Base-by-base conservation (phyloP, 2,888 invertebrate genomes). In the Callosobruchus maculatus region DNA sequence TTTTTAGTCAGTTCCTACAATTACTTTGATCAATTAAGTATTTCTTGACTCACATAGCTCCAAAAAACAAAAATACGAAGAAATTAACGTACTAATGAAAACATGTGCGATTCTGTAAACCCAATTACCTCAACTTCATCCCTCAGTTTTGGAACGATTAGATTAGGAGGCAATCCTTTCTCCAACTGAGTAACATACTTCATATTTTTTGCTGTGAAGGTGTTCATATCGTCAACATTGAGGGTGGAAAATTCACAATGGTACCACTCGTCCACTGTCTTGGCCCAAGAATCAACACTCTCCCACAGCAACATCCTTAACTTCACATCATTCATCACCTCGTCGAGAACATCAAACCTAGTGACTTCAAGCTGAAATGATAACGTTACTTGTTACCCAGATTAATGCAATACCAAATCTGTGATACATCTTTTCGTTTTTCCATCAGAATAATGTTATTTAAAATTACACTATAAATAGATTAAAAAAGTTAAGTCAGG, bases 241-340 rank as follows among this genome's bases (percentile, higher is more conserved):
- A 97, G 85, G 0, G 89, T 88, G 73, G 89, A 87, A 82, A 94
- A 93, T 0, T 91, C 90, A 2, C 84, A 88, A 72, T 89, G 80
- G 72, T 90, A 91, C 95, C 95, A 96, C 69, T 90, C 89, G 1
- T 89, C 85, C 13, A 92, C 88, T 2, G 91, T 86, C 3, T 90
- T 89, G 20, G 91, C 91, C 96, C 96, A 97, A 72, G 92, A 90
- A 74, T 91, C 92, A 0, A 94, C 89, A 67, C 93, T 92, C 71
- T 93, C 93, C 95, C 96, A 96, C 0, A 97, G 88, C 72, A 94
- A 89, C 83, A 93, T 93, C 67, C 96, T 91, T 68, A 96, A 88
- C 84, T 93, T 94, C 1, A 97, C 92, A 78, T 96, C 95, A 77
- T 91, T 92, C 80, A 93, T 91, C 0, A 94, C 93, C 84, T 94